phyloP scores from a whole-genome alignment of 2,888 invertebrate species.

The Ceriagrion tenellum region DNA sequence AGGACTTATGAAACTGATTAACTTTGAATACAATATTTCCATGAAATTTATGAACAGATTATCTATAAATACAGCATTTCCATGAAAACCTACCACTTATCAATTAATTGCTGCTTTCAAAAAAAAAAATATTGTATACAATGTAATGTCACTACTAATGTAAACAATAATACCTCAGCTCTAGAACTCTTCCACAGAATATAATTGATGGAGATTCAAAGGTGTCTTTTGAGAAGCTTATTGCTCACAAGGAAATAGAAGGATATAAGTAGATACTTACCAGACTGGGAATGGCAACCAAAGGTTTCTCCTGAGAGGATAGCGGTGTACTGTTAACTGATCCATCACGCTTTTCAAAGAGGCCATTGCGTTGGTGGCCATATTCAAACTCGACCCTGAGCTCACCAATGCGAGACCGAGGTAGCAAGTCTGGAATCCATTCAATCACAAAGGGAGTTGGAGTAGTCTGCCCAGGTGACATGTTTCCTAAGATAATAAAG shows the following conservation, averaged over 20 bases:
- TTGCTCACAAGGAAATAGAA: neutral
- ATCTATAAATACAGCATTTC: too few species aligned
- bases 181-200: too few species aligned
- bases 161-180: too few species aligned
- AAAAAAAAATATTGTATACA: too few species aligned
- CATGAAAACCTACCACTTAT: too few species aligned
- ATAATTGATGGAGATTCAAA: too few species aligned
- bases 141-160: too few species aligned
- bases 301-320: slow-evolving; percentile 33
- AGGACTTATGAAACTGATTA: too few species aligned
- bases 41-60: too few species aligned
- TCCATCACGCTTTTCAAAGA: slow-evolving; percentile 69
- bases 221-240: too few species aligned
- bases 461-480: slow-evolving; percentile 80
- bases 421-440: slow-evolving; percentile 88
- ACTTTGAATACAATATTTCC: too few species aligned
- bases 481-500: slow-evolving; percentile 77
- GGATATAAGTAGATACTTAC: neutral
- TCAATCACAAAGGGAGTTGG: slow-evolving; percentile 86
- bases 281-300: slow-evolving; percentile 28
- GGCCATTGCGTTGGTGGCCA: slow-evolving; percentile 83
- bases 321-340: neutral
- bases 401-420: slow-evolving; percentile 85
- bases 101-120: too few species aligned
- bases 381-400: slow-evolving; percentile 86